Evolutionary conservation across 1,140 invertebrate species (phyloP).

Genomic region (Sitobion miscanthi): DNA sequence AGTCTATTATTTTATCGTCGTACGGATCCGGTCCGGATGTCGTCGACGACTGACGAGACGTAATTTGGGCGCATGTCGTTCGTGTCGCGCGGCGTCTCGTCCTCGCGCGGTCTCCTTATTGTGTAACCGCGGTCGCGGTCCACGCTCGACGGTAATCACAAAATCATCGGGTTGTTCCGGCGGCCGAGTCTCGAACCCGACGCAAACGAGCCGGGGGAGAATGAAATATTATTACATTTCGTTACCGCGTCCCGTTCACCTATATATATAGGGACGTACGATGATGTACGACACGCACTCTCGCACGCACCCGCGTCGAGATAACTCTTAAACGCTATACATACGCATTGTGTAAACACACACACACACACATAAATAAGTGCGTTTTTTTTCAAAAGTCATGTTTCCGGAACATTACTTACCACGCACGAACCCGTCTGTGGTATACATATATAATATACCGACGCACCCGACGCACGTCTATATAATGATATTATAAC

Average conservation of each 20-base stretch:
- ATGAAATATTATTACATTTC: slow-evolving; percentile 40
- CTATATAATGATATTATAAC: slow-evolving; percentile 8
- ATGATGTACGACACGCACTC: neutral
- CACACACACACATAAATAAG: neutral
- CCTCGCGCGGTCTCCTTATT: neutral
- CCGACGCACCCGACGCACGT: neutral
- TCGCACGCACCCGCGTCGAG: neutral
- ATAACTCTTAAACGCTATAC: neutral
- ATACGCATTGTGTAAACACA: neutral
- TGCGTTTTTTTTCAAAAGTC: slow-evolving; percentile 34
- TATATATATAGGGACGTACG: neutral
- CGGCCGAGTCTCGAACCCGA: neutral
- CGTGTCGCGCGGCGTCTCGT: neutral
- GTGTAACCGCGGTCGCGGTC: neutral
- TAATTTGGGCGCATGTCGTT: neutral
- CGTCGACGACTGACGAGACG: neutral
- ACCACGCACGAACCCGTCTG: slow-evolving; percentile 26
- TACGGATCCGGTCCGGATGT: neutral
- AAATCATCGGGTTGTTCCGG: slow-evolving; percentile 48
- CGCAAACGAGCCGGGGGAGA: slow-evolving; percentile 17
- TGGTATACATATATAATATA: neutral
- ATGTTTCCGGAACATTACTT: slow-evolving; percentile 50
- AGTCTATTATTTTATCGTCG: neutral
- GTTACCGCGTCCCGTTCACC: neutral
- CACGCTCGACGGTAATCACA: slow-evolving; percentile 22